These are phyloP conservation scores for Uropetala carovei DNA, from an alignment of 2,888 invertebrate species.

Conservation along the genomic window DNA sequence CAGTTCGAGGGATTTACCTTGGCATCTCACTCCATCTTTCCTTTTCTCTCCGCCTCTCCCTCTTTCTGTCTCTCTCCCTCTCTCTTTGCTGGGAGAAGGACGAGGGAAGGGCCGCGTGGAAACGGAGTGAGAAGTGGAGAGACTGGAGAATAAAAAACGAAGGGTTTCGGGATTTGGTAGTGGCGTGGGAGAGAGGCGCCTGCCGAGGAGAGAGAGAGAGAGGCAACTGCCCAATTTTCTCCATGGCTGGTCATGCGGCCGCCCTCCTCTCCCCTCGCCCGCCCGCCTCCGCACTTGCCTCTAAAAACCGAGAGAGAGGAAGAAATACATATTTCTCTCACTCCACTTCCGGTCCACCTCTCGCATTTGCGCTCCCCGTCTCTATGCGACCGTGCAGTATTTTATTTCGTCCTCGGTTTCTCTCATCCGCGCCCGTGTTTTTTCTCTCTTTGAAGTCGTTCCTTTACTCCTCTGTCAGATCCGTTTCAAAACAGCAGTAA, in stretches of 20 bases:
- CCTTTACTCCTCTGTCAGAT: background rate
- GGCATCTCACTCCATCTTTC: too few relatives aligned
- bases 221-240: conserved; percentile 58
- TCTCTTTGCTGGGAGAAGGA: background rate
- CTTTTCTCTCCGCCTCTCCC: background rate
- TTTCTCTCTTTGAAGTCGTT: background rate
- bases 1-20: conserved; percentile 47
- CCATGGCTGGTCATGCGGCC: conserved; percentile 59
- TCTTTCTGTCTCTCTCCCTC: background rate
- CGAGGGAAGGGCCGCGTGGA: background rate
- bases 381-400: conserved; percentile 2
- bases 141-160: background rate
- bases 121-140: background rate
- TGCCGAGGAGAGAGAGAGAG: background rate
- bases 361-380: background rate
- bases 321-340: background rate
- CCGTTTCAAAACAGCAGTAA: background rate
- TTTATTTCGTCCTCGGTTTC: background rate
- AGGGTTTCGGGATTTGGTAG: background rate
- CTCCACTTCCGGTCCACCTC: background rate
- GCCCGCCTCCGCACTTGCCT: background rate
- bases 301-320: background rate
- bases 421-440: background rate
- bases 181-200: conserved; percentile 42
- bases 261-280: background rate